Evolutionary conservation across 2,797 vertebrate species (phyloP).

Genomic region (Sebastiscus albofasciatus): DNA sequence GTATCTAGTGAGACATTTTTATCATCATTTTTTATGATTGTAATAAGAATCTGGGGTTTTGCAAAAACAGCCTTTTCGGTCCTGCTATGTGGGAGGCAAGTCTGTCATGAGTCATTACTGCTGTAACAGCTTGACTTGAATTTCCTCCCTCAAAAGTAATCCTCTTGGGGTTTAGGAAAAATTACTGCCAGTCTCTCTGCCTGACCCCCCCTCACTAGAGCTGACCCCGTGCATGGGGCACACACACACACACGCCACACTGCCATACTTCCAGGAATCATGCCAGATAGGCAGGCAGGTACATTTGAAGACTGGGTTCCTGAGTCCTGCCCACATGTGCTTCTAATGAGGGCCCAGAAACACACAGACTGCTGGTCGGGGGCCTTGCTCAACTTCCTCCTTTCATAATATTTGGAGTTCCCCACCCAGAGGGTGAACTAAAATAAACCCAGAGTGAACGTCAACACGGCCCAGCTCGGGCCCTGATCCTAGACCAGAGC

Average conservation of each 20-base stretch:
- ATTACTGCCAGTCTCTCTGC: constrained; percentile 69
- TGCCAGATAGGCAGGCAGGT: constrained; percentile 58
- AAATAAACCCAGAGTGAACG: constrained; percentile 77
- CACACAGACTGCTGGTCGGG: constrained; percentile 53
- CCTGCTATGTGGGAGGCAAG: constrained; percentile 66
- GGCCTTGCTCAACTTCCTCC: constrained; percentile 79
- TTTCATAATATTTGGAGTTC: constrained; percentile 84
- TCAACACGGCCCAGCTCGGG: constrained; percentile 62
- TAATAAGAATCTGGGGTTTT: constrained; percentile 45
- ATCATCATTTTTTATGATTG: constrained; percentile 34
- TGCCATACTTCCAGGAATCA: constrained; percentile 53
- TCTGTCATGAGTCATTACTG: constrained; percentile 75
- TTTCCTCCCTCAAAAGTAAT: constrained; percentile 74
- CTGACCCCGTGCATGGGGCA: constrained; percentile 62
- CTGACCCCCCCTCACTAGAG: constrained; percentile 45
- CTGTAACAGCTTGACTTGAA: constrained; percentile 70
- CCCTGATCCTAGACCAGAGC: constrained; percentile 58
- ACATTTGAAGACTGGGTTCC: constrained; percentile 19
- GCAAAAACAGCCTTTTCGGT: constrained; percentile 40
- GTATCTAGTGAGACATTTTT: constrained; percentile 35
- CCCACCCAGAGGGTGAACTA: constrained; percentile 79
- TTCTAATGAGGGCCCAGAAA: constrained; percentile 74
- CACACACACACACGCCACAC: constrained; percentile 40
- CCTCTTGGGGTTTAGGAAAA: constrained; percentile 71
- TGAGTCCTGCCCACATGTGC: constrained; percentile 70